Conservation (phyloP, 2,797 vertebrate genomes). For the Pagetopsis macropterus region DNA sequence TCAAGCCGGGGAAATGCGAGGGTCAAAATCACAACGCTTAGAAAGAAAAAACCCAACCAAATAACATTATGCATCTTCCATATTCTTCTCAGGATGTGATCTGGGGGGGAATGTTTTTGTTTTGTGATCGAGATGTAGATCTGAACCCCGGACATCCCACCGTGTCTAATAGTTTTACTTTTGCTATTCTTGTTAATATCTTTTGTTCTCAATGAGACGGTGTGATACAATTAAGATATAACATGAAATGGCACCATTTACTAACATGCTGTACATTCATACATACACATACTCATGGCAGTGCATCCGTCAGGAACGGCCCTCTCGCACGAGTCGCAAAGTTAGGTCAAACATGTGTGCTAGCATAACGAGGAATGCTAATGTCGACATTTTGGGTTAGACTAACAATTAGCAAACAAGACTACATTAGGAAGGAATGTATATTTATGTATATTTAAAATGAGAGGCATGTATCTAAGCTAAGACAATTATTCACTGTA, state of each 20-base stretch:
- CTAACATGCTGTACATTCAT: too few species aligned
- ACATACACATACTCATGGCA: too few species aligned
- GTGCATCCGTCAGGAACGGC: background rate
- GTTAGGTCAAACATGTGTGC: background rate
- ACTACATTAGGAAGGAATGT: background rate
- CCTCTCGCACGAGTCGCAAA: background rate
- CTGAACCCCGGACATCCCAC: background rate
- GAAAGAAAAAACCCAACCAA: slow-evolving; percentile 1
- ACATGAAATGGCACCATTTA: too few species aligned
- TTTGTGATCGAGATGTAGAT: background rate
- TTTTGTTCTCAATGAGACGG: too few species aligned
- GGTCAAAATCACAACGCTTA: slow-evolving; percentile 38
- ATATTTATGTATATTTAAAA: too few species aligned
- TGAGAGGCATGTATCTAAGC: background rate
- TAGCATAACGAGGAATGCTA: background rate
- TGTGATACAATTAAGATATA: too few species aligned
- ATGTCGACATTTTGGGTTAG: background rate
- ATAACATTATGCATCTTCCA: background rate
- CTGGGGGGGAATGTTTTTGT: background rate
- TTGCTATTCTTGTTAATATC: too few species aligned
- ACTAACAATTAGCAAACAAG: background rate
- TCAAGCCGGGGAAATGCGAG: slow-evolving; percentile 30
- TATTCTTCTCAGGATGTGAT: background rate
- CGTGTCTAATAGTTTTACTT: too few species aligned
- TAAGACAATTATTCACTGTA: too few species aligned